These are phyloP conservation scores for Eurytoma adleriae DNA, from an alignment of 2,888 invertebrate genomes.

Conservation along the genomic window DNA sequence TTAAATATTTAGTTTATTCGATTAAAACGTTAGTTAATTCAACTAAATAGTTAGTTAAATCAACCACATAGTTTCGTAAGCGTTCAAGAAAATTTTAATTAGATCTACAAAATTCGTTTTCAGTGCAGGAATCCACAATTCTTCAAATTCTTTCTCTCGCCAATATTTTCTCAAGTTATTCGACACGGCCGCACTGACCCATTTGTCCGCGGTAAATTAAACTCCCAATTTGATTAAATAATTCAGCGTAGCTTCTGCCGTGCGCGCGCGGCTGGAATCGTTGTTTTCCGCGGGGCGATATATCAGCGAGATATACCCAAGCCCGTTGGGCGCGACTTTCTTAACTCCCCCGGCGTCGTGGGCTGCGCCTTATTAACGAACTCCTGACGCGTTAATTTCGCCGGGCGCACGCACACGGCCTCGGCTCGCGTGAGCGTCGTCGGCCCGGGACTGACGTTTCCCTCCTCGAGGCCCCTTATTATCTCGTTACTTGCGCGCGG, in stretches of 20 bases:
- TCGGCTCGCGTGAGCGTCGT: constrained; percentile 29
- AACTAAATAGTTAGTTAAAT: too few species aligned
- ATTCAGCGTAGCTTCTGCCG: not conserved
- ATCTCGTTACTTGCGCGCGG: constrained; percentile 33
- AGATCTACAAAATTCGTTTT: too few species aligned
- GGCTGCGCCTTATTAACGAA: not conserved
- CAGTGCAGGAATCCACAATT: too few species aligned
- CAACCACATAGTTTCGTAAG: too few species aligned
- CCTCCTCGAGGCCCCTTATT: constrained; percentile 10
- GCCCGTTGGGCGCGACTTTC: not conserved
- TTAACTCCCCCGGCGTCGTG: too few species aligned
- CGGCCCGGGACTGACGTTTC: not conserved
- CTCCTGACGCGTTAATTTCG: constrained; percentile 45
- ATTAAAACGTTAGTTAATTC: too few species aligned
- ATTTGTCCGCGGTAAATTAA: not conserved
- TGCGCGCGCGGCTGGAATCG: not conserved
- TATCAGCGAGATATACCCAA: not conserved
- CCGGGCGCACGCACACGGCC: not conserved
- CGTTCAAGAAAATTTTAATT: too few species aligned
- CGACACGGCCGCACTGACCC: too few species aligned
- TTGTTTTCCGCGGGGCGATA: not conserved
- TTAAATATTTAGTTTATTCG: too few species aligned
- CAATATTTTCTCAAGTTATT: too few species aligned
- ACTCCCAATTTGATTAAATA: not conserved
- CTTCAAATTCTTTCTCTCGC: too few species aligned